phyloP scores from a whole-genome alignment of 2,888 invertebrate genomes.

The Scaptomyza cyrtandrae region DNA sequence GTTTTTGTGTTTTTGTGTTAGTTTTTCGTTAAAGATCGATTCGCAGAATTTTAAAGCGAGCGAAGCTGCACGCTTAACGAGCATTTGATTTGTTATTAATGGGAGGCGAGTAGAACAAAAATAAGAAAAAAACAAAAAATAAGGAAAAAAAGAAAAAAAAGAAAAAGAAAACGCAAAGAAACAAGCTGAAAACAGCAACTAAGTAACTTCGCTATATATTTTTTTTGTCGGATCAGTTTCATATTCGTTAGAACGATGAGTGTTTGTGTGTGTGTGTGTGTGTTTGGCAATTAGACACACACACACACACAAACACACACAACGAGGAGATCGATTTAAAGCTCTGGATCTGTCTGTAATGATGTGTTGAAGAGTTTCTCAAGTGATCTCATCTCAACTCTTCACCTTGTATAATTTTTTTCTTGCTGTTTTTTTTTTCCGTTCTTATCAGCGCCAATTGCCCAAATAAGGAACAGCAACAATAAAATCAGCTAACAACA shows the following conservation, averaged over 20 bases:
- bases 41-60: constrained; percentile 46
- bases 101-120: constrained; percentile 33
- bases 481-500: background rate
- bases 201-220: constrained; percentile 31
- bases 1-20: background rate
- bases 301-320: too few species aligned
- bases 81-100: constrained; percentile 71
- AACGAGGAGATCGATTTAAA: constrained; percentile 41
- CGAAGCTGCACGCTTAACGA: constrained; percentile 53
- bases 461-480: constrained; percentile 52
- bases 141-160: background rate
- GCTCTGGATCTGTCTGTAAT: constrained; percentile 16
- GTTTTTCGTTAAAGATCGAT: constrained; percentile 40
- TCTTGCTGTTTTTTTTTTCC: too few species aligned
- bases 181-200: background rate
- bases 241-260: background rate
- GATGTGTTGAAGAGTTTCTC: background rate
- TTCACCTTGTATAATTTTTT: background rate
- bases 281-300: background rate
- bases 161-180: background rate
- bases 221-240: constrained; percentile 8
- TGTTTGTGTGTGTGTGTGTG: background rate
- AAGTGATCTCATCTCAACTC: constrained; percentile 49
- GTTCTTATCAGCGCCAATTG: constrained; percentile 40
- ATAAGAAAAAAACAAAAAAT: constrained; percentile 3